Percentiles rank a stretch among this genome's conserved stretches.
These are phyloP conservation scores for Vultur gryphus DNA, from an alignment of 2,797 vertebrate genomes.

Conservation along the genomic window DNA sequence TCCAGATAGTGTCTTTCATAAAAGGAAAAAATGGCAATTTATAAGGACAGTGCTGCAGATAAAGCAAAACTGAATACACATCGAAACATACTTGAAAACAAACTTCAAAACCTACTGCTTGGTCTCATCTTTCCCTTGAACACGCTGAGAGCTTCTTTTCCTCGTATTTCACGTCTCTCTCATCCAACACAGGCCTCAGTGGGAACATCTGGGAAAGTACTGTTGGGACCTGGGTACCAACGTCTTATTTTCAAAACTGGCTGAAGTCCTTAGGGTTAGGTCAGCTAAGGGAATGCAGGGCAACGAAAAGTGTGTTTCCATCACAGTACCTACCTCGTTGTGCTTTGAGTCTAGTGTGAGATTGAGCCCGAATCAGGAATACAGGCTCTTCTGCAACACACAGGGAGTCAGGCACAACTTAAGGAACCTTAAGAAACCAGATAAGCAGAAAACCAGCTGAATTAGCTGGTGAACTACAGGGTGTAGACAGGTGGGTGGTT, in stretches of 20 bases:
- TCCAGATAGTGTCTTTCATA: not conserved
- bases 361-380: not conserved
- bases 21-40: slow-evolving; percentile 14
- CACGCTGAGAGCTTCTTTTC: not conserved
- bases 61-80: not conserved
- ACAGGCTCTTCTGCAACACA: not conserved
- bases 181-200: not conserved
- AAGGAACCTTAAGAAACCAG: not conserved
- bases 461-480: not conserved
- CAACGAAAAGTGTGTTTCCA: fast-evolving
- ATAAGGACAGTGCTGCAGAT: not conserved
- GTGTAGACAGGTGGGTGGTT: not conserved
- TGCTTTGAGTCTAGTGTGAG: not conserved
- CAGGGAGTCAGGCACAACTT: not conserved
- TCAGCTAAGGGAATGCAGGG: not conserved
- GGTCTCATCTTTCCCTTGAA: not conserved
- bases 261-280: not conserved
- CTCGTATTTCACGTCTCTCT: not conserved
- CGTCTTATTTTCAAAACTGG: not conserved
- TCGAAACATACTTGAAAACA: not conserved
- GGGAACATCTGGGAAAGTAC: not conserved
- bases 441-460: not conserved
- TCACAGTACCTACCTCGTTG: fast-evolving
- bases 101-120: not conserved
- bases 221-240: not conserved